Evolutionary conservation across 2,888 invertebrate species (phyloP).

Genomic region (Pseudolycoriella hygida): DNA sequence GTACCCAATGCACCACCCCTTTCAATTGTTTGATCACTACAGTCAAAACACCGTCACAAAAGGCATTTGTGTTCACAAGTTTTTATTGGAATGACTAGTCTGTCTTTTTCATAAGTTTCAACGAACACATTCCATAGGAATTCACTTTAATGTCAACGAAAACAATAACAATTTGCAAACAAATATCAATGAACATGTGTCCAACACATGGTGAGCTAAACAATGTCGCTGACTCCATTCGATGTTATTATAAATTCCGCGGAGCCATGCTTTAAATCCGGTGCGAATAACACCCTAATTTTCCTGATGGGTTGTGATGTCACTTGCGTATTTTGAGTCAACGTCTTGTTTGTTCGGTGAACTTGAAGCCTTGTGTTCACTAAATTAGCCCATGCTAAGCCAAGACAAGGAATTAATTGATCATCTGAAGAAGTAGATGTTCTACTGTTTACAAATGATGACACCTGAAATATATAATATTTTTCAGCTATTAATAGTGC

Average conservation of each 20-base stretch:
- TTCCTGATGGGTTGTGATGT: constrained; percentile 16
- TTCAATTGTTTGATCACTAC: no score
- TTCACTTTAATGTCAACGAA: no score
- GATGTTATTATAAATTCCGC: constrained; percentile 33
- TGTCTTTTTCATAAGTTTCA: no score
- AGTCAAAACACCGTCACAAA: no score
- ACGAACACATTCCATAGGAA: no score
- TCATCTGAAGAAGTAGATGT: constrained; percentile 8
- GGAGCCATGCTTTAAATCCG: constrained; percentile 32
- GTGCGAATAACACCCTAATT: constrained; percentile 38
- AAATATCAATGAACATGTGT: no score
- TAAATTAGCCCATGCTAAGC: constrained; percentile 46
- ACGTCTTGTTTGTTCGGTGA: not conserved
- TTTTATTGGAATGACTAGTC: no score
- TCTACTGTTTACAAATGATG: constrained; percentile 19
- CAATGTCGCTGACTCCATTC: constrained; percentile 22
- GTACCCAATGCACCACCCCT: no score
- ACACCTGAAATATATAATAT: constrained; percentile 19
- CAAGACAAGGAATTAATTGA: constrained; percentile 37
- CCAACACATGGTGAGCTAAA: no score
- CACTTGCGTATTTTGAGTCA: not conserved
- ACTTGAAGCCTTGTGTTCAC: constrained; percentile 35
- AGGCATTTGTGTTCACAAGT: no score
- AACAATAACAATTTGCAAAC: no score
- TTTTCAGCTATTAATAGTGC: no score